phyloP scores from a whole-genome alignment of 2,797 vertebrate species.

The Rallus crepitans region DNA sequence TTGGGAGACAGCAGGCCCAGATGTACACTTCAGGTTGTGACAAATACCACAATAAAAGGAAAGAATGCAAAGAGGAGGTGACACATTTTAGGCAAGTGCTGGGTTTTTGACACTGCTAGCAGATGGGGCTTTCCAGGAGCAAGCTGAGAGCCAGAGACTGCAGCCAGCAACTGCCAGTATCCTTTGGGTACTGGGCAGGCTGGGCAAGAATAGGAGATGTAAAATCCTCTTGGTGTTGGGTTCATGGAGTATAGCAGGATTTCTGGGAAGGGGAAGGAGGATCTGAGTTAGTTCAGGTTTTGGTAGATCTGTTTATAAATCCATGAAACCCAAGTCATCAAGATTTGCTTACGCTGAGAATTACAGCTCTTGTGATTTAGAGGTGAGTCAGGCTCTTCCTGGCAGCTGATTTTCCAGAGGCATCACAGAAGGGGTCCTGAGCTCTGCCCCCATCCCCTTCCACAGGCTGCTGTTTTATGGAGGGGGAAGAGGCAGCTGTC shows the following conservation, averaged over 20 bases:
- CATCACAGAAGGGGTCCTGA: not conserved
- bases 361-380: not conserved
- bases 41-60: not conserved
- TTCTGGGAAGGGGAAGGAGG: not conserved
- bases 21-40: not conserved
- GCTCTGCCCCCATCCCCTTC: not conserved
- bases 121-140: not conserved
- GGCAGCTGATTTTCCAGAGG: not conserved
- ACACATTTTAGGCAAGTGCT: not conserved
- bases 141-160: not conserved
- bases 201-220: not conserved
- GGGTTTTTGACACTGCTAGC: not conserved
- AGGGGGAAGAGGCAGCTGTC: not conserved
- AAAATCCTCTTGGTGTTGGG: not conserved
- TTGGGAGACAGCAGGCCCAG: not conserved
- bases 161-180: not conserved
- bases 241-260: not conserved
- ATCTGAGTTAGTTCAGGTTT: not conserved
- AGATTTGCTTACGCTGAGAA: not conserved
- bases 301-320: not conserved
- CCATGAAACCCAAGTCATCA: not conserved
- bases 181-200: not conserved
- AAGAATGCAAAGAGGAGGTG: not conserved
- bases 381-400: constrained; percentile 23
- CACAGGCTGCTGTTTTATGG: not conserved